phyloP scores from a whole-genome alignment of 2,797 vertebrate species.

The Bufotes viridis region DNA sequence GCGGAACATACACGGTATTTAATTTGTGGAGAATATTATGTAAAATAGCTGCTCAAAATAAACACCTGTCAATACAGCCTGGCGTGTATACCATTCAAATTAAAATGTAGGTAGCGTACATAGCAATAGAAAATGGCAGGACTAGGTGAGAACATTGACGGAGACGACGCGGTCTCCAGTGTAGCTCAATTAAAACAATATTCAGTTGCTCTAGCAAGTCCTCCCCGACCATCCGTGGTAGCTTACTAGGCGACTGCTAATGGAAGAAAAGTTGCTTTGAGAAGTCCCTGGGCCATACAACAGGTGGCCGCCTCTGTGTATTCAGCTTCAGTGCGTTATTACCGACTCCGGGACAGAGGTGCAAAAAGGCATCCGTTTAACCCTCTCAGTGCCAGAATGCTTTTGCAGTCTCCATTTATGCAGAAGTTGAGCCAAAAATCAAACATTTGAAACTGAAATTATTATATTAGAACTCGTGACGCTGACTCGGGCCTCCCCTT shows the following conservation, averaged over 20 bases:
- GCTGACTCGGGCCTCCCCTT: background rate
- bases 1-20: constrained; percentile 65
- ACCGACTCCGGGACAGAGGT: constrained; percentile 4
- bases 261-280: constrained; percentile 38
- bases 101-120: constrained; percentile 75
- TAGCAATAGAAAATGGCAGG: constrained; percentile 75
- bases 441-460: constrained; percentile 31
- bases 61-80: constrained; percentile 75
- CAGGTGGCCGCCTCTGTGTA: constrained; percentile 18
- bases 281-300: constrained; percentile 12
- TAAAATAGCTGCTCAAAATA: constrained; percentile 71
- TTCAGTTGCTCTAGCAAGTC: constrained; percentile 15
- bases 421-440: constrained; percentile 18
- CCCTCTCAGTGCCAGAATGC: background rate
- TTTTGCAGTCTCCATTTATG: background rate
- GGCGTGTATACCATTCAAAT: constrained; percentile 73
- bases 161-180: constrained; percentile 64
- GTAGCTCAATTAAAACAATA: constrained; percentile 73
- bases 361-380: constrained; percentile 14
- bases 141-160: constrained; percentile 72
- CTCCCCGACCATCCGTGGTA: background rate
- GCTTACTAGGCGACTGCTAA: constrained; percentile 54
- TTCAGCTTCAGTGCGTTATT: background rate
- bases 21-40: constrained; percentile 67
- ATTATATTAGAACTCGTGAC: constrained; percentile 5